Base-by-base conservation (phyloP, 2,113 vertebrate genomes). In the Amblyopsis rosae region DNA sequence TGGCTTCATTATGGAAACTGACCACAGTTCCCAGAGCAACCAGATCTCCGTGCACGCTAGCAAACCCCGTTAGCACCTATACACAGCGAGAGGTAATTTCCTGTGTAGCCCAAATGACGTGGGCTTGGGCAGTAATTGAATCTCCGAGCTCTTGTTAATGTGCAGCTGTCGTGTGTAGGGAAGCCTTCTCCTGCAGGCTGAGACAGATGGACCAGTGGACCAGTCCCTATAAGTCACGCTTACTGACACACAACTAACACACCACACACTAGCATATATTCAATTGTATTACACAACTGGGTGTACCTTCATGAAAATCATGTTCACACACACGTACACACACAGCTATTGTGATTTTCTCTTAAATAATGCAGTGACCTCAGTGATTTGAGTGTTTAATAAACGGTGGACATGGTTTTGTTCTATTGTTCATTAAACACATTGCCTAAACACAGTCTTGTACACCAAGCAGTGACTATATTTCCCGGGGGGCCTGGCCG, bases 151-250 rank as follows among this genome's bases (percentile, higher is more conserved):
- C 78, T 89, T 90, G 88, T 90, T 92, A 90, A 90, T 26, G 82
- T 12, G 86, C 80, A 92, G 91, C 85, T 91, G 86, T 86, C 77
- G 89, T 73, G 74, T 87, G 87, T 92, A 82, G 83, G 86, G 93
- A 91, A 94, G 92, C 93, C 93, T 92, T 90, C 88, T 92, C 93
- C 92, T 87, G 86, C 64, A 81, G 88, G 87, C 84, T 67, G 87
- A 93, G 88, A 85, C 85, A 87, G 90, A 90, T 84, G 72, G 26
- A 12, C 12, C 9, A 1, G 11, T 32, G 56, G 26, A 51, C 7
- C 11, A 11, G 49, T 12, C 49, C 49, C 13, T 11, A 49, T 49
- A 15, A 51, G 49, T 41, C 4, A 41, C 2, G 26, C 26, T 26
- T 26, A 26, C 35, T 41, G 35, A 41, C 35, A 41, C 35, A 41